Conservation (phyloP, 2,113 vertebrate genomes). For the Channa argus region DNA sequence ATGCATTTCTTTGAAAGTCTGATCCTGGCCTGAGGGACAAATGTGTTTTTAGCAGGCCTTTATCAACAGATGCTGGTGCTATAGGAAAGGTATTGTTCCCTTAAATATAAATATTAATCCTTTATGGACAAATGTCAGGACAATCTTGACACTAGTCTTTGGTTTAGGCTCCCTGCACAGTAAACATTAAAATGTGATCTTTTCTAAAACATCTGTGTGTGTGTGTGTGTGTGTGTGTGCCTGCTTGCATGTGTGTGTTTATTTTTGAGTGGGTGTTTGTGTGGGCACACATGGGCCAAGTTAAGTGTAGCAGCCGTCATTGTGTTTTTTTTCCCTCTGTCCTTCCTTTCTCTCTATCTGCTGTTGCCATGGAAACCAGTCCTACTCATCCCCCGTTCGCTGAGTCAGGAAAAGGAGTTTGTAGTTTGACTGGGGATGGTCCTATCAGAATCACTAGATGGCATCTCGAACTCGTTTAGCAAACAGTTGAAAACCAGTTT, state of each 20-base stretch:
- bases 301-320: constrained; percentile 11
- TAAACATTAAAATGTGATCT: constrained; percentile 23
- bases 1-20: no score
- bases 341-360: constrained; percentile 33
- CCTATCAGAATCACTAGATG: constrained; percentile 65
- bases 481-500: constrained; percentile 3
- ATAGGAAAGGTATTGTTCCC: no score
- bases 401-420: constrained; percentile 63
- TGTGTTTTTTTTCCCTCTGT: constrained; percentile 22
- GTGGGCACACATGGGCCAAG: constrained; percentile 15
- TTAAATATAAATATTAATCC: no score
- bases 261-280: constrained; percentile 25
- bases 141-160: no score
- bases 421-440: constrained; percentile 23
- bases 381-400: constrained; percentile 53
- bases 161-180: no score
- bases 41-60: no score
- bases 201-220: neutral
- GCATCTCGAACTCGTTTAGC: constrained; percentile 58
- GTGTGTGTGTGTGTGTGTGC: constrained; percentile 29
- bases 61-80: no score
- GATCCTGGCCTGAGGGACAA: no score
- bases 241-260: neutral
- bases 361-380: constrained; percentile 70
- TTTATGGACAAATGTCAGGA: no score